Conservation (phyloP, 2,888 invertebrate species). For the Hemicrepidius hirtus region DNA sequence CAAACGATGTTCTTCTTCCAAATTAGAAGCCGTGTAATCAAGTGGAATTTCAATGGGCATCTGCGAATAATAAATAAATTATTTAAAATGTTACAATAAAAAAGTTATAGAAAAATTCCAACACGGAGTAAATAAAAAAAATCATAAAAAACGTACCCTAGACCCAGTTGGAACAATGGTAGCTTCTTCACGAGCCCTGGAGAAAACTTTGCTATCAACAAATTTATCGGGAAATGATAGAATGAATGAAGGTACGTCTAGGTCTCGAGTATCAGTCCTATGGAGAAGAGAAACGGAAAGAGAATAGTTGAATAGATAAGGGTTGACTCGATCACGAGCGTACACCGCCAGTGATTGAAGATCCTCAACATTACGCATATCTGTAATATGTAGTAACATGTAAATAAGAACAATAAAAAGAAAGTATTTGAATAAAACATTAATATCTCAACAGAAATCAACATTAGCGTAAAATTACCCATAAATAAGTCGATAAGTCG, state of each 20-base stretch:
- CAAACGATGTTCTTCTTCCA: conserved; percentile 85
- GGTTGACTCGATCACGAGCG: conserved; percentile 84
- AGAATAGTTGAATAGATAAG: conserved; percentile 87
- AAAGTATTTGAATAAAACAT: no score
- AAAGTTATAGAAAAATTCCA: no score
- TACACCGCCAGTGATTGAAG: conserved; percentile 82
- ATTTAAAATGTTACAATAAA: no score
- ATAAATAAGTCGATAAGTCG: conserved; percentile 81
- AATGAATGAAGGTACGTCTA: conserved; percentile 83
- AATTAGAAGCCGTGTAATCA: conserved; percentile 84
- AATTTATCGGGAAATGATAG: conserved; percentile 90
- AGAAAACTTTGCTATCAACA: conserved; percentile 83
- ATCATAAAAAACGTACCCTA: conserved; percentile 75
- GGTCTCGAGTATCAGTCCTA: conserved; percentile 80
- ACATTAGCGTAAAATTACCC: conserved; percentile 71
- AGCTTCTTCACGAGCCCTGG: conserved; percentile 81
- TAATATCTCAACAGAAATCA: no score
- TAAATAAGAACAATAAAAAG: no score
- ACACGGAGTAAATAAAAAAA: no score
- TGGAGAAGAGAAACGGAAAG: conserved; percentile 85
- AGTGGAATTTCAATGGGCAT: conserved; percentile 80
- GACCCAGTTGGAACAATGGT: conserved; percentile 77
- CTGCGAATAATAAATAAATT: no score
- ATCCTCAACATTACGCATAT: conserved; percentile 81
- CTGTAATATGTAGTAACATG: no score